Conservation (phyloP, 35 echinoderm and acorn worm species). For the Stichopus chloronotus region DNA sequence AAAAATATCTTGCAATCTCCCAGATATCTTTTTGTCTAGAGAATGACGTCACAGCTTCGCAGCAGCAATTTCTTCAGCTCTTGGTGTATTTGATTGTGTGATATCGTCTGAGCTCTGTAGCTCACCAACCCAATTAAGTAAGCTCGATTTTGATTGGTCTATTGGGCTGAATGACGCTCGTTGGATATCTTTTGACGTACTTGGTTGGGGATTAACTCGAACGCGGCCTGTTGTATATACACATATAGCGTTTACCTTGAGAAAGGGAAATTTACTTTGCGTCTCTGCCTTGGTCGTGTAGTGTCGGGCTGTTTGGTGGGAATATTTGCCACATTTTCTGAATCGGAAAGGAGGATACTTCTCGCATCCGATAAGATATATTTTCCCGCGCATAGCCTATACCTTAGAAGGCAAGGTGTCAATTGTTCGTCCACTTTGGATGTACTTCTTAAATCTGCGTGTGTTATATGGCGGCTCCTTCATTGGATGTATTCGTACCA, state of each 20-base stretch:
- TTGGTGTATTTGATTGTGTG: conserved; percentile 56
- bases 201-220: conserved; percentile 48
- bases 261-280: conserved; percentile 53
- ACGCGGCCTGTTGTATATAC: conserved; percentile 50
- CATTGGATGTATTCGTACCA: conserved; percentile 48
- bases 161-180: conserved; percentile 54
- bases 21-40: conserved; percentile 58
- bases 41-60: conserved; percentile 56
- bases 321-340: conserved; percentile 55
- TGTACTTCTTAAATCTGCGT: conserved; percentile 21
- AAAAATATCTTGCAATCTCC: conserved; percentile 48
- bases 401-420: conserved; percentile 37
- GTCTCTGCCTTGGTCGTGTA: conserved; percentile 59
- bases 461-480: conserved; percentile 58
- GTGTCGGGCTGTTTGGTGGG: conserved; percentile 66
- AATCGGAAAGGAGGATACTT: conserved; percentile 56
- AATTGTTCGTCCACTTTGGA: conserved; percentile 34
- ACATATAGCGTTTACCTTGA: conserved; percentile 64
- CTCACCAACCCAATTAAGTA: conserved; percentile 66
- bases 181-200: conserved; percentile 64
- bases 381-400: conserved; percentile 58
- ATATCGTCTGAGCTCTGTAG: conserved; percentile 58
- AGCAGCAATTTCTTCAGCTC: conserved; percentile 44
- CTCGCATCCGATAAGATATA: conserved; percentile 60
- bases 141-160: conserved; percentile 55